Conservation (phyloP, 2,113 vertebrate species). For the Brachyhypopomus occidentalis region DNA sequence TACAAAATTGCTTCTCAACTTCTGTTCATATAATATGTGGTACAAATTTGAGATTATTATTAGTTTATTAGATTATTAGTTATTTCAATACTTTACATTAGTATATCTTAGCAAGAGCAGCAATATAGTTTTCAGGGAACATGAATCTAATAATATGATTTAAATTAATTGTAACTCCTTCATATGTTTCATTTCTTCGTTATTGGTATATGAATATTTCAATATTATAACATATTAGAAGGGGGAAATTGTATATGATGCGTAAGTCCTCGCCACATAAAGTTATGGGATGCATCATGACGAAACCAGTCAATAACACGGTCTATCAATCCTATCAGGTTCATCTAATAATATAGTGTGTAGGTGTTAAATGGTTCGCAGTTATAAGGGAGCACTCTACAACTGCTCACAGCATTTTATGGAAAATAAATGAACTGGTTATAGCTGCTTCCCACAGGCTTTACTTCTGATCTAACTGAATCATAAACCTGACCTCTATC, state of each 20-base stretch:
- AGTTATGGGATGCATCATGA: not conserved
- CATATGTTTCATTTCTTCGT: not conserved
- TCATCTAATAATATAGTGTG: not conserved
- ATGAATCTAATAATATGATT: not conserved
- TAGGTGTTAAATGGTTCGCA: not conserved
- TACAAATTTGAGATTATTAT: slow-evolving; percentile 40
- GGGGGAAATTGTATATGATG: not conserved
- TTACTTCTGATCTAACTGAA: slow-evolving; percentile 10
- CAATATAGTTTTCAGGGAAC: not conserved
- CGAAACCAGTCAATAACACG: not conserved
- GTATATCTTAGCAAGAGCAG: not conserved
- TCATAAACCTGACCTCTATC: slow-evolving; percentile 10
- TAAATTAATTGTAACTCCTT: not conserved
- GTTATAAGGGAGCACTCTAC: not conserved
- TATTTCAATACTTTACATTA: not conserved
- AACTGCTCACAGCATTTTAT: not conserved
- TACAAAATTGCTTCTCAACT: not conserved
- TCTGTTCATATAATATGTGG: not conserved
- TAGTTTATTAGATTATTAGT: no score
- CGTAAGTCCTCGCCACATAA: not conserved
- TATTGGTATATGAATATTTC: not conserved
- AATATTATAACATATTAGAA: not conserved
- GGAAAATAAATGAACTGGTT: not conserved
- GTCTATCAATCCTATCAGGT: not conserved
- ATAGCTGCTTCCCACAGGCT: not conserved